Percentiles rank a stretch among this genome's conserved stretches.
These are phyloP conservation scores for Dendrocincla tyrannina DNA, from an alignment of 2,797 vertebrate species.

Conservation along the genomic window DNA sequence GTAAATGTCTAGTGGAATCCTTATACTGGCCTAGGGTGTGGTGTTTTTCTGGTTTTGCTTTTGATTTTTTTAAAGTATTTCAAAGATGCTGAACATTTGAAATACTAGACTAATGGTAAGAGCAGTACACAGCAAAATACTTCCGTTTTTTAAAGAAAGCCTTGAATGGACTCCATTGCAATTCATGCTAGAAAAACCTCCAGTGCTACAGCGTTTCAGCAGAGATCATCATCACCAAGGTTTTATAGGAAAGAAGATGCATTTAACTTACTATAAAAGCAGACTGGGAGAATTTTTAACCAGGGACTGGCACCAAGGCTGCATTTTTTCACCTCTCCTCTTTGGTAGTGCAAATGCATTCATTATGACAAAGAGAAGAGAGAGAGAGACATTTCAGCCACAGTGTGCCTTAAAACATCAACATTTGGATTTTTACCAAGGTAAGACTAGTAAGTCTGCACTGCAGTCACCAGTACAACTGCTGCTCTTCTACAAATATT, in stretches of 20 bases:
- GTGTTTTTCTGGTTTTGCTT: neutral
- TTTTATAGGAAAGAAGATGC: neutral
- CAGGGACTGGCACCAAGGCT: neutral
- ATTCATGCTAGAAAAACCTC: neutral
- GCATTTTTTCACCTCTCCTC: neutral
- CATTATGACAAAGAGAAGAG: neutral
- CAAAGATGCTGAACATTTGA: neutral
- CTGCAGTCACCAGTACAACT: accelerated
- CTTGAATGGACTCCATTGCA: neutral
- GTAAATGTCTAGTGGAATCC: neutral
- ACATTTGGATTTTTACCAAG: neutral
- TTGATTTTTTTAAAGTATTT: neutral
- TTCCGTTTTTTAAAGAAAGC: neutral
- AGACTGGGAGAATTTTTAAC: neutral
- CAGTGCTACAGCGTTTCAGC: neutral
- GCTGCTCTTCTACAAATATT: neutral
- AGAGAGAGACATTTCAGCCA: neutral
- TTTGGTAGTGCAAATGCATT: neutral
- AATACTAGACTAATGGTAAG: neutral
- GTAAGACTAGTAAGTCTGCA: neutral
- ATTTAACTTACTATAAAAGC: constrained; percentile 11
- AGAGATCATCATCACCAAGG: neutral
- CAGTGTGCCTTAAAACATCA: neutral
- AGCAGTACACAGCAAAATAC: neutral
- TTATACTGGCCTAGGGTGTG: neutral